Conservation (phyloP, 2,888 invertebrate species). For the Drosophila histrio region DNA sequence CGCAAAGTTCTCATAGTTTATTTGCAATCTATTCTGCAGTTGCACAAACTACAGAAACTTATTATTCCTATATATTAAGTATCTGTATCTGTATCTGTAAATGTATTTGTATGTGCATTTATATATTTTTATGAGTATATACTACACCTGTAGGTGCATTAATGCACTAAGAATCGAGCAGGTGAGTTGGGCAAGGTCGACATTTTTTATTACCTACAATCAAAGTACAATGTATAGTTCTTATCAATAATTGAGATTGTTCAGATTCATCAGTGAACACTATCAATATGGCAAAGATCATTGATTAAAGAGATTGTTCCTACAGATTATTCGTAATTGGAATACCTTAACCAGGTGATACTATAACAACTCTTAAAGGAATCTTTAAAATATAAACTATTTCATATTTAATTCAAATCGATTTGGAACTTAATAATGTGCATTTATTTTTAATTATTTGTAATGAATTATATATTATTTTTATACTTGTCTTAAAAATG, state of each 20-base stretch:
- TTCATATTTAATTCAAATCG: no score
- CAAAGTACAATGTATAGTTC: neutral
- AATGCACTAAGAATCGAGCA: neutral
- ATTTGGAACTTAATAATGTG: no score
- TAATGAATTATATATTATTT: no score
- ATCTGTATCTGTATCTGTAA: neutral
- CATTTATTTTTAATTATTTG: no score
- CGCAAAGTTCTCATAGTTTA: slow-evolving; percentile 39
- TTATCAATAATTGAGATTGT: neutral
- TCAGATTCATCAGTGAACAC: neutral
- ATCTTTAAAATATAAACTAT: no score
- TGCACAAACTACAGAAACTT: slow-evolving; percentile 24
- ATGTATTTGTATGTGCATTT: neutral
- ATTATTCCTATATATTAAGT: slow-evolving; percentile 7
- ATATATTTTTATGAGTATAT: neutral
- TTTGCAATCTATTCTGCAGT: slow-evolving; percentile 48
- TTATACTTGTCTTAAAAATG: no score
- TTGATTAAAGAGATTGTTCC: neutral
- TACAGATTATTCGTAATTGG: neutral
- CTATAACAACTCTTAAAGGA: no score
- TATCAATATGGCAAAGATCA: neutral
- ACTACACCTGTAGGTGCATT: neutral
- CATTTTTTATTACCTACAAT: slow-evolving; percentile 6
- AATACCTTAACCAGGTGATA: neutral
- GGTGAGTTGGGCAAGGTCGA: slow-evolving; percentile 20